phyloP scores from a whole-genome alignment of 1,140 invertebrate genomes.

The Medauroidea extradentata region DNA sequence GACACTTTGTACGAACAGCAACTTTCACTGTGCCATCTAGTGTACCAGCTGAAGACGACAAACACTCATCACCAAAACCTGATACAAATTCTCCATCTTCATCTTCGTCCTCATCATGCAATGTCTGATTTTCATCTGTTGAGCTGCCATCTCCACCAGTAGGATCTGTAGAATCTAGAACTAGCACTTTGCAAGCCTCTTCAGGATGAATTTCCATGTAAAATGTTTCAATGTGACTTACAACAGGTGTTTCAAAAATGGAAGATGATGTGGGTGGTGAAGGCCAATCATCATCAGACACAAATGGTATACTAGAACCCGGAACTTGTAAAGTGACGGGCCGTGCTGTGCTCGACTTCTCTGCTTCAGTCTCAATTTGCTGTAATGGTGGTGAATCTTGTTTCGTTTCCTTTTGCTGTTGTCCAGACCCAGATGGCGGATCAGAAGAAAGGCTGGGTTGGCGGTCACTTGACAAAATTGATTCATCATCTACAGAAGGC shows the following conservation, averaged over 20 bases:
- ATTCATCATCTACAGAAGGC: slow-evolving; percentile 77
- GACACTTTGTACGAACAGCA: slow-evolving; percentile 52
- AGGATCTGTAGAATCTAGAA: slow-evolving; percentile 40
- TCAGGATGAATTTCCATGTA: slow-evolving; percentile 72
- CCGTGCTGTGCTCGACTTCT: no score
- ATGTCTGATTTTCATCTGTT: slow-evolving; percentile 40
- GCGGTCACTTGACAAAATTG: slow-evolving; percentile 73
- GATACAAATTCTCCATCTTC: slow-evolving; percentile 1
- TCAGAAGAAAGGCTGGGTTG: slow-evolving; percentile 81
- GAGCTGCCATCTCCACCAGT: slow-evolving; percentile 17
- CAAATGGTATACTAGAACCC: background rate
- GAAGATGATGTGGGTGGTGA: slow-evolving; percentile 66
- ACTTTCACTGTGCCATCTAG: slow-evolving; percentile 73
- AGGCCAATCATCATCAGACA: slow-evolving; percentile 61
- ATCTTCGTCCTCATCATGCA: slow-evolving; percentile 50
- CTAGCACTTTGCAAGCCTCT: slow-evolving; percentile 62
- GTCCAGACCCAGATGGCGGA: slow-evolving; percentile 48
- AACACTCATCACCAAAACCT: background rate
- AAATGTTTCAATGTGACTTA: slow-evolving; percentile 81
- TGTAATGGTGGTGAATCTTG: background rate
- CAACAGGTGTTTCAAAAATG: slow-evolving; percentile 55
- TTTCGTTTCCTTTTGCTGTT: slow-evolving; percentile 1
- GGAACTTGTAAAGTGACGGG: no score
- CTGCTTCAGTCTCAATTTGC: background rate
- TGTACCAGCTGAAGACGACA: slow-evolving; percentile 38